Evolutionary conservation across 2,797 vertebrate species (phyloP).

Genomic region (Malurus leucopterus): DNA sequence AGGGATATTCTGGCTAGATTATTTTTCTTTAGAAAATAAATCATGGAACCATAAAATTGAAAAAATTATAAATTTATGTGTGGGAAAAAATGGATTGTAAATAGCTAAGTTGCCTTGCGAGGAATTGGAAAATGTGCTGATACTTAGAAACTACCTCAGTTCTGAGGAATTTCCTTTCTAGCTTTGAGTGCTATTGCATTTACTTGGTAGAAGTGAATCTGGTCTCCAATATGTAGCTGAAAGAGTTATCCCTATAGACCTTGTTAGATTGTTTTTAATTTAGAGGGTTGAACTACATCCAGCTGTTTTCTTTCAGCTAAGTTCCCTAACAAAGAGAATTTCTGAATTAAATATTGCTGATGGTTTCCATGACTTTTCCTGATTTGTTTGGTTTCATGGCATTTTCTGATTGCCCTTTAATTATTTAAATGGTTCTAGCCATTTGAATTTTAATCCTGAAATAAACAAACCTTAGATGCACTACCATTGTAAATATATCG

Average conservation of each 20-base stretch:
- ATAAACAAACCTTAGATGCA: slow-evolving; percentile 65
- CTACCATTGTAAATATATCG: slow-evolving; percentile 49
- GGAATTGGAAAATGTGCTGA: slow-evolving; percentile 73
- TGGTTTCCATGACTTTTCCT: slow-evolving; percentile 68
- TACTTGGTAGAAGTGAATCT: slow-evolving; percentile 74
- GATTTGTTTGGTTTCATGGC: slow-evolving; percentile 70
- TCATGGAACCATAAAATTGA: slow-evolving; percentile 60
- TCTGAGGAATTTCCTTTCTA: slow-evolving; percentile 80
- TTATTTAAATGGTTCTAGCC: slow-evolving; percentile 69
- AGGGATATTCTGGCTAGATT: slow-evolving; percentile 67
- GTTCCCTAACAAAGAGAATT: slow-evolving; percentile 70
- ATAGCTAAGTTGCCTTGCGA: slow-evolving; percentile 70
- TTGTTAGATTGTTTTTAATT: slow-evolving; percentile 77
- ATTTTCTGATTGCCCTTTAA: slow-evolving; percentile 61
- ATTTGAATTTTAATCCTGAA: slow-evolving; percentile 69
- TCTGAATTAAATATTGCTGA: slow-evolving; percentile 72
- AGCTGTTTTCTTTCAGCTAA: slow-evolving; percentile 74
- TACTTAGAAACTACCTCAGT: slow-evolving; percentile 78
- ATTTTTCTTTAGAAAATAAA: slow-evolving; percentile 62
- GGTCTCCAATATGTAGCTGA: slow-evolving; percentile 68
- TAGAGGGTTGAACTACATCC: slow-evolving; percentile 70
- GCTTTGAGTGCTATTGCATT: slow-evolving; percentile 71
- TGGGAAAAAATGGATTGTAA: slow-evolving; percentile 72
- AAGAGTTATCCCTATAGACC: slow-evolving; percentile 73
- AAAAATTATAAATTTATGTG: slow-evolving; percentile 64